Percentiles rank a stretch among this genome's conserved stretches.
Conservation (phyloP, 2,113 vertebrate genomes). For the Lepisosteus osseus region DNA sequence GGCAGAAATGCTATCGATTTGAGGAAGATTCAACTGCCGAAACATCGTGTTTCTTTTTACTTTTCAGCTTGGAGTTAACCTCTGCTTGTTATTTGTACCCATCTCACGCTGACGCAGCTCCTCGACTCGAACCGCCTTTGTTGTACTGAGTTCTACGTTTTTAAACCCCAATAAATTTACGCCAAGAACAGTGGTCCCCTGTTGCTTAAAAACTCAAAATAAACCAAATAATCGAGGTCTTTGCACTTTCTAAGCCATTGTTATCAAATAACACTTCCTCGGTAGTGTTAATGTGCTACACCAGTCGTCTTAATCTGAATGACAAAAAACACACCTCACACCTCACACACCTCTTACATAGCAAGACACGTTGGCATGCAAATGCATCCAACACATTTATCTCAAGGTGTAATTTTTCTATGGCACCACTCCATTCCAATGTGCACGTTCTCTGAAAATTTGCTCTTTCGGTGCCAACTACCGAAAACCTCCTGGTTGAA, state of each 20-base stretch:
- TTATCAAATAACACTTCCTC: constrained; percentile 38
- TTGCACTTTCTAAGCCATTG: constrained; percentile 22
- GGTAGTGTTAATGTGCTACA: constrained; percentile 42
- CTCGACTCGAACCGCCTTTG: no score
- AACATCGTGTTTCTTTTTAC: no score
- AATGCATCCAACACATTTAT: constrained; percentile 57
- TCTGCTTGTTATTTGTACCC: no score
- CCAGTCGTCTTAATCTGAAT: constrained; percentile 51
- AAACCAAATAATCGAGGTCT: no score
- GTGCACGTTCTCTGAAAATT: background rate
- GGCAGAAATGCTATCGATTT: no score
- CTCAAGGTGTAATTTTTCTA: constrained; percentile 64
- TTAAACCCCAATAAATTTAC: no score
- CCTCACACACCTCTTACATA: constrained; percentile 58
- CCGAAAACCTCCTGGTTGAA: background rate
- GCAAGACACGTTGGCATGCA: constrained; percentile 62
- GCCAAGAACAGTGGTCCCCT: no score
- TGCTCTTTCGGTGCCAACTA: background rate
- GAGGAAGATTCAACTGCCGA: no score
- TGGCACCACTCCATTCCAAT: constrained; percentile 18
- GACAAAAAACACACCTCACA: constrained; percentile 45
- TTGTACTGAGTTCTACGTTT: no score
- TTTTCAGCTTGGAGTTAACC: no score
- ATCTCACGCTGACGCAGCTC: no score
- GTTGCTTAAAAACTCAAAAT: no score